Evolutionary conservation across 2,888 invertebrate genomes (phyloP).

Genomic region (Synergus itoensis): DNA sequence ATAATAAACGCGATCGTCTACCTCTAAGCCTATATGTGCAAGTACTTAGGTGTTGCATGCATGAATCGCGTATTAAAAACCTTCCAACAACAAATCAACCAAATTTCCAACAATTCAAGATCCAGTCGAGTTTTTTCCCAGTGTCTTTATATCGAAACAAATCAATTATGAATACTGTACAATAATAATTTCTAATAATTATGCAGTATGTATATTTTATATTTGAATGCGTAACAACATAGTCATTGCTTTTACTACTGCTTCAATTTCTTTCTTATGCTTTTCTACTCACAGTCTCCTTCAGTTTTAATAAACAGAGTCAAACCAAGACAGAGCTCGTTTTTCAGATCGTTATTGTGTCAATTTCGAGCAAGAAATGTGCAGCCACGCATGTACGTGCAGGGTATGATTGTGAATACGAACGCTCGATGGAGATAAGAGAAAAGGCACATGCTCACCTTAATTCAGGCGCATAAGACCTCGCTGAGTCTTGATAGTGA

Average conservation of each 20-base stretch:
- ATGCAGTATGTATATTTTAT: neutral
- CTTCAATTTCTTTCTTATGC: neutral
- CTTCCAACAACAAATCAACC: no score
- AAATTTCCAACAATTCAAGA: neutral
- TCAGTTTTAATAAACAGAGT: constrained; percentile 32
- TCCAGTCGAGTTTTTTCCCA: no score
- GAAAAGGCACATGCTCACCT: constrained; percentile 29
- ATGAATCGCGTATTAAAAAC: constrained; percentile 54
- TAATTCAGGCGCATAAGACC: constrained; percentile 34
- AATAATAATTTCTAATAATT: no score
- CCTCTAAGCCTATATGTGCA: constrained; percentile 48
- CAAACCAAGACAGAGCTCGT: neutral
- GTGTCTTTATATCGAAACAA: no score
- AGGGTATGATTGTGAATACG: constrained; percentile 29
- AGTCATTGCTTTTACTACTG: neutral
- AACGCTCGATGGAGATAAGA: constrained; percentile 19
- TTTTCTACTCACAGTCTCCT: neutral
- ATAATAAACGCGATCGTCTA: constrained; percentile 52
- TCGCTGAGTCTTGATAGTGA: constrained; percentile 31
- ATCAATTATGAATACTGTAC: no score
- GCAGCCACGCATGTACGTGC: constrained; percentile 30
- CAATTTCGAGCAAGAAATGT: constrained; percentile 39
- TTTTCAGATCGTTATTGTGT: constrained; percentile 34
- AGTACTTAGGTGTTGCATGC: constrained; percentile 56
- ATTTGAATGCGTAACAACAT: neutral